Base-by-base conservation (phyloP, 2,113 vertebrate species). In the Antigone vipio region DNA sequence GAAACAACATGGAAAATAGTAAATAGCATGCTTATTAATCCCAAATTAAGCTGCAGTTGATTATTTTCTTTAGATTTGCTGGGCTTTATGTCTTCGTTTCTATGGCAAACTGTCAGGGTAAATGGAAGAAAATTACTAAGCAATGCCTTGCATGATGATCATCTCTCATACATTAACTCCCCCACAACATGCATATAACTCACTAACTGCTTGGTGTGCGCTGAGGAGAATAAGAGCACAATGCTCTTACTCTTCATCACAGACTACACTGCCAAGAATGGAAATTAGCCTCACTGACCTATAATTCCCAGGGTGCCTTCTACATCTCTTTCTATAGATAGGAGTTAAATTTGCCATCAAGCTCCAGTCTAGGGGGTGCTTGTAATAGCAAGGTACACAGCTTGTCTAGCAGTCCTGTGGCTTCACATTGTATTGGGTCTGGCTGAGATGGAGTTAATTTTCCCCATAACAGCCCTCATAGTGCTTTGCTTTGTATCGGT, bases 91-190 rank as follows among this genome's bases (percentile, higher is more conserved):
- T 92, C 40, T 93, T 85, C 7, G 35, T 97, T 88, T 97, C 92
- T 88, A 77, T 80, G 79, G 49, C 23, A 82, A 95, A 92, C 55
- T 89, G 40, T 84, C 62, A 77, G 85, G 29, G 49, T 58, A 92
- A 93, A 35, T 88, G 63, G 86, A 90, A 95, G 60, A 47, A 95
- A 89, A 86, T 93, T 92, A 82, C 80, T 75, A 89, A 96, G 67
- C 49, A 80, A 56, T 66, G 30, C 7, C 7, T 95, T 83, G 68
- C 22, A 27, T 91, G 49, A 82, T 84, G 75, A 88, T 93, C 75
- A 63, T 78, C 42, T 50, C 66, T 63, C 50, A 42, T 42, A 80
- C 15, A 50, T 58, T 94, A 85, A 73, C 56, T 80, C 67, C 63
- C 53, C 60, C 77, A 55, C 64, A 92, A 62, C 71, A 52, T n/a